Percentiles rank a stretch among this genome's conserved stretches.
Evolutionary conservation across 1,140 invertebrate genomes (phyloP).

Genomic region (Habropoda laboriosa): DNA sequence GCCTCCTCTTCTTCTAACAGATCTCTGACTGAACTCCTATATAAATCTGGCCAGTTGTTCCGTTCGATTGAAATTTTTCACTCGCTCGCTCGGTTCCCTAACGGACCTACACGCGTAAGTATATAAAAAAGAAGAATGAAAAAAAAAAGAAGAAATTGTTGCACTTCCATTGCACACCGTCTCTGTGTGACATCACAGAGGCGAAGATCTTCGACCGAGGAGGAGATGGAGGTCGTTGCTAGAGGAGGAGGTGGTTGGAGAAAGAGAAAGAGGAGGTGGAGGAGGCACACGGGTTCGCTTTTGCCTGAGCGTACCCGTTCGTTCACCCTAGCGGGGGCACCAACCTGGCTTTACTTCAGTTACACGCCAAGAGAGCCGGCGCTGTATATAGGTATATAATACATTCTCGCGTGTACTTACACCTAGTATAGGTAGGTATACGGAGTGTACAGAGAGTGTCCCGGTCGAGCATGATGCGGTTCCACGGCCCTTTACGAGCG

Average conservation of each 20-base stretch:
- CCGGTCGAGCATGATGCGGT: conserved; percentile 73
- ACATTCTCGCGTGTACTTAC: conserved; percentile 72
- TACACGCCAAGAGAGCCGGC: conserved; percentile 76
- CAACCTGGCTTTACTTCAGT: conserved; percentile 82
- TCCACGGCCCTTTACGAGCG: conserved; percentile 64
- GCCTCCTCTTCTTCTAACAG: too few species aligned
- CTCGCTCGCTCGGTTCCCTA: neutral
- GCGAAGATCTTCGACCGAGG: conserved; percentile 52
- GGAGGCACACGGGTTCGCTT: conserved; percentile 77
- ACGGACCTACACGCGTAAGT: neutral
- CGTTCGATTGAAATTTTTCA: conserved; percentile 13
- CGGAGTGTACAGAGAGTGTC: conserved; percentile 74
- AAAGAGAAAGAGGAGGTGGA: conserved; percentile 68
- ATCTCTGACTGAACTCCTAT: too few species aligned
- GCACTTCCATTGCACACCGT: conserved; percentile 29
- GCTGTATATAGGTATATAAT: conserved; percentile 68
- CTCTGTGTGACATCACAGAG: conserved; percentile 58
- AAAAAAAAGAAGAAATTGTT: conserved; percentile 25
- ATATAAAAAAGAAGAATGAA: neutral
- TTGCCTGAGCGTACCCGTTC: conserved; percentile 79
- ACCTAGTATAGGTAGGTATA: conserved; percentile 73
- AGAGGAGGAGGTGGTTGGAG: conserved; percentile 54
- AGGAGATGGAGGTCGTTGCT: conserved; percentile 50
- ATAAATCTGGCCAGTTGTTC: too few species aligned
- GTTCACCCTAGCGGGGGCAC: conserved; percentile 82